Base-by-base conservation (phyloP, 1,140 invertebrate genomes). In the Thaumatotibia leucotreta region DNA sequence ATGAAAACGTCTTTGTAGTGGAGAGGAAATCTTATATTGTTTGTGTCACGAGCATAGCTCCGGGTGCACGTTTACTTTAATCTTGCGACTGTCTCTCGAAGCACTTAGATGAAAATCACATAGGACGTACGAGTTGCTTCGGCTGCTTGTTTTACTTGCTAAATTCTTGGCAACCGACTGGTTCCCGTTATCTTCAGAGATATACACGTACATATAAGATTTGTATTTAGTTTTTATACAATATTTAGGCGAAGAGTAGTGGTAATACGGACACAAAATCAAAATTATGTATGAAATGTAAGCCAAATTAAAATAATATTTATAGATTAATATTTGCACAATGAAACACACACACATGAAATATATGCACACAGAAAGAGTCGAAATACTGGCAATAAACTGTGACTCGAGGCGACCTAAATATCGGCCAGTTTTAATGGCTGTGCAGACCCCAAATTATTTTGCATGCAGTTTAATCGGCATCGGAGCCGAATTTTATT, bases 381-480 rank as follows among this genome's bases (percentile, higher is more conserved):
- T 24, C 24, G 29, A 29, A 58, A 58, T 20, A 58, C 29, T 58
- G 23, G 23, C 24, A 23, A 24, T 58, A 58, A 58, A 58, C 23
- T 27, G 52, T 58, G 52, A 58, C 27, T 29, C 52, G 23, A 29
- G 27, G 27, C 52, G 52, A 58, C 52, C 52, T 58, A 58, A 58
- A 45, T 29, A 58, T 29, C 52, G 17, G n/a, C 29, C 52, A 24
- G 24, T 29, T 58, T 24, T 27, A 58, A 58, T 58, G 24, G 52
- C 52, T n/a, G n/a, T 58, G 52, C 52, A 58, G 27, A 58, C 52
- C 52, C 52, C 14, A 58, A 58, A 58, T 58, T 58, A 58, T 58
- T 58, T 11, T 58, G 52, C 23, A n/a, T 58, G 24, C 52, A 58
- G 29, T 58, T 58, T 58, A 14, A 24, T 23, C n/a, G 52, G 52